Percentiles rank a stretch among this genome's conserved stretches.
Evolutionary conservation across 2,113 vertebrate genomes (phyloP).

Genomic region (Tretioscincus oriximinensis): DNA sequence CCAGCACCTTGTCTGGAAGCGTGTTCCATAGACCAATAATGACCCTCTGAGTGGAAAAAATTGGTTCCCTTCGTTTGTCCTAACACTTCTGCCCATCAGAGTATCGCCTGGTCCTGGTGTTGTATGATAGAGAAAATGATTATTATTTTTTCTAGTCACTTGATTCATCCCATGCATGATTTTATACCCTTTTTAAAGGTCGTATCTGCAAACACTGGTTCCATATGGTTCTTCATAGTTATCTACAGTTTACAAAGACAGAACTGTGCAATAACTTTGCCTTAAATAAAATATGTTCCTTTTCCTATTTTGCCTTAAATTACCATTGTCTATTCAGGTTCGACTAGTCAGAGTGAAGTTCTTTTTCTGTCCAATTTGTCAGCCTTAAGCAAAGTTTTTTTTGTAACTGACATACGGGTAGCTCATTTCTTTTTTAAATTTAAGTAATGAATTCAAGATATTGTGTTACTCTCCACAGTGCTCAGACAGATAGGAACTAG

Average conservation of each 20-base stretch:
- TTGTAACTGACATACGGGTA: not conserved
- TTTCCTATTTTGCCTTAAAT: conserved; percentile 1
- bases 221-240: conserved; percentile 3
- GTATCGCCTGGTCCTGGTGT: too few relatives aligned
- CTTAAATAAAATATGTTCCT: conserved; percentile 20
- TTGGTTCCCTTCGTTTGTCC: too few relatives aligned
- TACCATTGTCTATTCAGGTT: not conserved
- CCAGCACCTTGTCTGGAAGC: too few relatives aligned
- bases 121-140: too few relatives aligned
- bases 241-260: not conserved
- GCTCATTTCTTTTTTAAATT: not conserved
- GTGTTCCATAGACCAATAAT: too few relatives aligned
- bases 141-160: too few relatives aligned
- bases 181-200: too few relatives aligned
- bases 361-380: not conserved
- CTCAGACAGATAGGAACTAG: not conserved
- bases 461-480: not conserved
- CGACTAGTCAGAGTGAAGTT: not conserved
- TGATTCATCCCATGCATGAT: too few relatives aligned
- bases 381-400: conserved; percentile 5
- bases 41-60: too few relatives aligned
- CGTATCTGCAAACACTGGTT: not conserved
- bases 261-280: not conserved
- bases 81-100: too few relatives aligned
- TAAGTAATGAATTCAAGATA: not conserved